Conservation (phyloP, 2,113 vertebrate genomes). For the Probosciger aterrimus region DNA sequence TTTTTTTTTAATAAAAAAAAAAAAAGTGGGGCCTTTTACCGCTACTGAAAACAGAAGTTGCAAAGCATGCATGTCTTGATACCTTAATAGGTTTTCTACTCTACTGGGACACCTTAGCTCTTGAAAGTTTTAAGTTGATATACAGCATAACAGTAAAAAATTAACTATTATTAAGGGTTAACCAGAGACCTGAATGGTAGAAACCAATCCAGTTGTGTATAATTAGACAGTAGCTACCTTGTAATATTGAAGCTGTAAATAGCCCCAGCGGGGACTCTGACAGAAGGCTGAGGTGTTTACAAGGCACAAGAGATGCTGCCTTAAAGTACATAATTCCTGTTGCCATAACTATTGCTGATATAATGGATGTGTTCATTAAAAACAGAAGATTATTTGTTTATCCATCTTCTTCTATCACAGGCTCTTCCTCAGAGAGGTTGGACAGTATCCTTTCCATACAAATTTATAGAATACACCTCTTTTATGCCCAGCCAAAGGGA, state of each 20-base stretch:
- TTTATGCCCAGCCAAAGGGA: slow-evolving; percentile 30
- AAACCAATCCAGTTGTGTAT: slow-evolving; percentile 69
- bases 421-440: neutral
- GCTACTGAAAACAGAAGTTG: slow-evolving; percentile 70
- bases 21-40: slow-evolving; percentile 26
- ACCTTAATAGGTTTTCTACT: slow-evolving; percentile 73
- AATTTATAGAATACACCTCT: neutral
- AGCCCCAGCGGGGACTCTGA: slow-evolving; percentile 61
- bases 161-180: slow-evolving; percentile 75
- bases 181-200: slow-evolving; percentile 49
- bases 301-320: slow-evolving; percentile 73
- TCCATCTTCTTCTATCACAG: slow-evolving; percentile 56
- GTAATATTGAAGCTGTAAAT: slow-evolving; percentile 71
- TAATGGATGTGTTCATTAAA: slow-evolving; percentile 79
- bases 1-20: neutral
- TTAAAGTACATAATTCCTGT: slow-evolving; percentile 58
- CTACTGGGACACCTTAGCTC: slow-evolving; percentile 59
- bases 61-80: slow-evolving; percentile 67
- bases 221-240: slow-evolving; percentile 77
- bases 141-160: slow-evolving; percentile 67
- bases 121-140: slow-evolving; percentile 76
- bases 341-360: slow-evolving; percentile 68
- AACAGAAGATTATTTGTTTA: slow-evolving; percentile 65
- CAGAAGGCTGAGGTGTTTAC: slow-evolving; percentile 80
- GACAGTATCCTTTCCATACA: neutral